Percentiles rank a stretch among this genome's conserved stretches.
These are phyloP conservation scores for Protonemura montana DNA, from an alignment of 2,888 invertebrate species.

Conservation along the genomic window DNA sequence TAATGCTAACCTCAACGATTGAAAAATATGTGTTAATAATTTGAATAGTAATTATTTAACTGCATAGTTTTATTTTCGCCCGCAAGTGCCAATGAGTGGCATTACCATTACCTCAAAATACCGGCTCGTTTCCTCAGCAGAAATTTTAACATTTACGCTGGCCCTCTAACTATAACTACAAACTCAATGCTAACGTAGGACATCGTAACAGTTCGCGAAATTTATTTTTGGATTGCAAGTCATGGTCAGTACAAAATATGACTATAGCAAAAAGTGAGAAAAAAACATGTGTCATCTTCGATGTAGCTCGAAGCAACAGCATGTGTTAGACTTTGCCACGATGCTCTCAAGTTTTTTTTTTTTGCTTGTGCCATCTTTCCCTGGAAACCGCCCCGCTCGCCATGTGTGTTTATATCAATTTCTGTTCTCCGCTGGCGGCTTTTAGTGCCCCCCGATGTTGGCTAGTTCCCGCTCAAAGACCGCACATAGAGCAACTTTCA, in stretches of 20 bases:
- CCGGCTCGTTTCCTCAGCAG: too few species aligned
- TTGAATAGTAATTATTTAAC: too few species aligned
- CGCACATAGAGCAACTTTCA: too few species aligned
- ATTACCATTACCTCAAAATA: too few species aligned
- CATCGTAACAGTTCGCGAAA: neutral
- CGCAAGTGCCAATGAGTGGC: too few species aligned
- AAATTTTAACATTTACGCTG: too few species aligned
- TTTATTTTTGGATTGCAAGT: neutral
- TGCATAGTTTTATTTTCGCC: too few species aligned
- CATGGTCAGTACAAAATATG: slow-evolving; percentile 13
- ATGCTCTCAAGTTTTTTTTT: neutral
- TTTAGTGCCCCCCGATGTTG: neutral
- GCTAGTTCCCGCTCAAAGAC: too few species aligned
- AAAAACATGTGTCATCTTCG: slow-evolving; percentile 5
- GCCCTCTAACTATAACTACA: too few species aligned
- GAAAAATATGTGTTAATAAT: too few species aligned
- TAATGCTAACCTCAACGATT: too few species aligned
- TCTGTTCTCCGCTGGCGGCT: neutral
- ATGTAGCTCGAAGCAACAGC: neutral
- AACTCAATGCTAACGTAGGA: too few species aligned
- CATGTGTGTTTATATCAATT: slow-evolving; percentile 26
- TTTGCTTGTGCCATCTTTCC: neutral
- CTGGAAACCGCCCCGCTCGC: neutral
- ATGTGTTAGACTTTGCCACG: neutral
- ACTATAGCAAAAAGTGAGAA: neutral